Evolutionary conservation across 2,113 vertebrate species (phyloP).

Genomic region (Falco punctatus): DNA sequence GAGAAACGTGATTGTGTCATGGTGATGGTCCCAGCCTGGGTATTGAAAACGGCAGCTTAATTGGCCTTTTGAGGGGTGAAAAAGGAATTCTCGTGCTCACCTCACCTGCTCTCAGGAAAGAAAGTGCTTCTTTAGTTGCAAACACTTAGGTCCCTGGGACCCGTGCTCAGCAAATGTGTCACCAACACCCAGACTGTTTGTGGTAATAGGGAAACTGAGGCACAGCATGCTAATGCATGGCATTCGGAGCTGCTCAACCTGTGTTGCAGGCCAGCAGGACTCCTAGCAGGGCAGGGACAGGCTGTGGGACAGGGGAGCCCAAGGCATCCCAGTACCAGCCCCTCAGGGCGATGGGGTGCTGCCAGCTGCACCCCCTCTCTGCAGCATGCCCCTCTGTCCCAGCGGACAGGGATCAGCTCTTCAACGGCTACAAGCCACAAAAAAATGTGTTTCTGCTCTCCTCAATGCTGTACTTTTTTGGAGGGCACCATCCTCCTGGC

Average conservation of each 20-base stretch:
- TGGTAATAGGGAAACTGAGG: not conserved
- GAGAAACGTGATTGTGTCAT: fast-evolving
- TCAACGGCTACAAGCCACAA: not conserved
- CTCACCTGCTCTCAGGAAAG: not conserved
- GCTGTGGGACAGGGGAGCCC: fast-evolving
- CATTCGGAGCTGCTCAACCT: not conserved
- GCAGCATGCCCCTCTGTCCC: not conserved
- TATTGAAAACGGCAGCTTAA: not conserved
- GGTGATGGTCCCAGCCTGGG: not conserved
- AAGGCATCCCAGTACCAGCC: not conserved
- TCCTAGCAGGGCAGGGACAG: not conserved
- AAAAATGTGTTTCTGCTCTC: not conserved
- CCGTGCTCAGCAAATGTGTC: not conserved
- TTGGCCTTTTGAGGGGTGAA: not conserved
- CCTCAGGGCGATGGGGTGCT: fast-evolving
- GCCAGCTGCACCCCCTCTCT: fast-evolving
- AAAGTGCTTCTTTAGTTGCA: fast-evolving
- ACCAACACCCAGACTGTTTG: not conserved
- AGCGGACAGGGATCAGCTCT: not conserved
- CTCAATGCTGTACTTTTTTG: fast-evolving
- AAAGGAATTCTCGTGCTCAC: not conserved
- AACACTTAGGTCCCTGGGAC: fast-evolving
- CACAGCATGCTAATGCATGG: fast-evolving
- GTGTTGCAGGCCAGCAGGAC: not conserved
- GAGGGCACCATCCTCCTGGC: not conserved